Conservation (phyloP, 1,140 invertebrate species). For the Metopolophium dirhodum region DNA sequence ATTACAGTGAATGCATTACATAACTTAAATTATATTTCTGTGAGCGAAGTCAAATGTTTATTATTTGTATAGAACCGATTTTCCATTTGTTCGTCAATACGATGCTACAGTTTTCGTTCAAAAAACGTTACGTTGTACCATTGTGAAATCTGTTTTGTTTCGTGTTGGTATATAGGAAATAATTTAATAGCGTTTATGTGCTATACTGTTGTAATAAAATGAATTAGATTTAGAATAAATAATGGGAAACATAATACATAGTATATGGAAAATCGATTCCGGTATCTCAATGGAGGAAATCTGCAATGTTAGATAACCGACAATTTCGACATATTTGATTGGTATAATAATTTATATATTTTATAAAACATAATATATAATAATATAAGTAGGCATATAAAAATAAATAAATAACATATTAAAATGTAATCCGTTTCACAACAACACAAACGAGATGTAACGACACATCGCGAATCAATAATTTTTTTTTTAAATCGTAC, state of each 20-base stretch:
- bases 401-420: conserved; percentile 23
- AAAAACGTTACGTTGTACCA: not conserved
- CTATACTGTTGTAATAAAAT: not conserved
- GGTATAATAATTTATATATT: not conserved
- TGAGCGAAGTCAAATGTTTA: conserved; percentile 6
- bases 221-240: not conserved
- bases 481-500: conserved; percentile 41
- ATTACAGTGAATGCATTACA: not conserved
- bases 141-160: conserved; percentile 10
- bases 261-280: conserved; percentile 37
- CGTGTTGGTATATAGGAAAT: not conserved
- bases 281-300: conserved; percentile 12
- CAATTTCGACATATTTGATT: conserved; percentile 1
- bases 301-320: conserved; percentile 17
- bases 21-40: not conserved
- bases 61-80: not conserved
- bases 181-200: not conserved
- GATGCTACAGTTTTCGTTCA: not conserved
- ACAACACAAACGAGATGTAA: conserved; percentile 23
- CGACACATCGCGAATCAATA: conserved; percentile 56
- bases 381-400: not conserved
- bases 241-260: not conserved
- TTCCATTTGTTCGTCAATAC: not conserved
- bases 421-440: conserved; percentile 40
- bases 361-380: not conserved